Evolutionary conservation across 2,113 vertebrate species (phyloP), one percentile per base, ranked within the genome.

Genomic region (Nipponia nippon): DNA sequence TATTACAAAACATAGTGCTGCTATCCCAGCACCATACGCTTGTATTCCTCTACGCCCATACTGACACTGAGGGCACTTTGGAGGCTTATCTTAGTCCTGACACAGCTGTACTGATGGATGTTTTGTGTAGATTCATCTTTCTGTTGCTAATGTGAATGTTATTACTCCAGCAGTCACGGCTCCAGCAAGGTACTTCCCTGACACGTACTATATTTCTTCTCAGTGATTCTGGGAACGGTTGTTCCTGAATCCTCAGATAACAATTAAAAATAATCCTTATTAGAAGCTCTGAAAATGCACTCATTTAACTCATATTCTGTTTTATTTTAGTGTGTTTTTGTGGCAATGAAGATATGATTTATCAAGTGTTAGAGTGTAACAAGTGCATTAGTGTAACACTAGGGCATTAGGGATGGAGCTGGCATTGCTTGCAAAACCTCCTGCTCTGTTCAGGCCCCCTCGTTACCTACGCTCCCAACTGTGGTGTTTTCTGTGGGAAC

Each of bases 401-500:
- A 8, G 23, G 78, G 61, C 46, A 38, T 87, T 91, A 58, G 66
- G 21, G 53, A 70, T n/a, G 69, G 86, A 94, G 66, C 73, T 92
- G 94, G 83, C 58, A 56, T 90, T 69, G 62, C 91, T 81, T 22
- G 23, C 9, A 13, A 49, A 73, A 29, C 42, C 59, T 91, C 67
- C 62, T 22, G 32, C 88, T 90, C 83, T 75, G 25, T 87, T 91
- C 30, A 55, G 67, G 56, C 75, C 52, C 66, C 77, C 79, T 96
- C 82, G 78, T 95, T 95, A 87, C 92, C 67, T 88, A 52, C 38
- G 10, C 80, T 95, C 53, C 80, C 82, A 83, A 77, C 90, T 2
- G 22, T 30, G 73, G 67, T 50, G 36, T 85, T 94, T 97, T 96
- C 95, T 96, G 87, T 91, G 94, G 92, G 93, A 96, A 95, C 85